Evolutionary conservation across 2,888 invertebrate species (phyloP), one percentile per base, ranked within the genome.

Genomic region (Sepioteuthis lessoniana): DNA sequence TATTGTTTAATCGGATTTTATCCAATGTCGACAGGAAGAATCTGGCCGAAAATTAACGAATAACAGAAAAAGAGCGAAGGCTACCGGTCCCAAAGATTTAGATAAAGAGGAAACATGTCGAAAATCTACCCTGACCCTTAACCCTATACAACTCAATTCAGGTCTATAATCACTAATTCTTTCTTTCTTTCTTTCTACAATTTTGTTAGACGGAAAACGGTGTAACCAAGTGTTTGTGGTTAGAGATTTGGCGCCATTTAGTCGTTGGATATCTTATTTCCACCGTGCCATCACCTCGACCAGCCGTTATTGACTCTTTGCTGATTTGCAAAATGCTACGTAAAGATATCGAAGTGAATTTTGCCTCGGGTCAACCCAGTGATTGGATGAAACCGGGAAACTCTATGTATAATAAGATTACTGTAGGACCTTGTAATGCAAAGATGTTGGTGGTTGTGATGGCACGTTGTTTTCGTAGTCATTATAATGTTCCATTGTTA

Each of bases 291-390:
- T 7, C 76, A n/a, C n/a, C 76, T n/a, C 16, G 76, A 76, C n/a
- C 76, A 76, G n/a, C n/a, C n/a, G n/a, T n/a, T 76, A 35, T 76
- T 76, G 35, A n/a, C 25, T 76, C 16, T 7, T 76, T 76, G n/a
- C n/a, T 76, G 76, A 76, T 76, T 76, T 76, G 76, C 76, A 76
- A 76, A 76, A 76, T 76, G 76, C 76, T 76, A 76, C n/a, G n/a
- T 35, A n/a, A n/a, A 76, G 76, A 76, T 76, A 76, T 76, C n/a
- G 76, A n/a, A 76, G n/a, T 76, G 76, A 76, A 76, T 76, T n/a
- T 76, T n/a, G 76, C 76, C 76, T n/a, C 76, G 13, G 76, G n/a
- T 3, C 42, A 76, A 4, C 16, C 76, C 76, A 13, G n/a, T n/a
- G 31, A 76, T 31, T 76, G 76, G n/a, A n/a, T 31, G n/a, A n/a